A percentile compares a stretch with the other conserved stretches of the same genome.
These are phyloP conservation scores for Sphinx pinastri DNA, from an alignment of 2,888 invertebrate genomes.

Conservation along the genomic window DNA sequence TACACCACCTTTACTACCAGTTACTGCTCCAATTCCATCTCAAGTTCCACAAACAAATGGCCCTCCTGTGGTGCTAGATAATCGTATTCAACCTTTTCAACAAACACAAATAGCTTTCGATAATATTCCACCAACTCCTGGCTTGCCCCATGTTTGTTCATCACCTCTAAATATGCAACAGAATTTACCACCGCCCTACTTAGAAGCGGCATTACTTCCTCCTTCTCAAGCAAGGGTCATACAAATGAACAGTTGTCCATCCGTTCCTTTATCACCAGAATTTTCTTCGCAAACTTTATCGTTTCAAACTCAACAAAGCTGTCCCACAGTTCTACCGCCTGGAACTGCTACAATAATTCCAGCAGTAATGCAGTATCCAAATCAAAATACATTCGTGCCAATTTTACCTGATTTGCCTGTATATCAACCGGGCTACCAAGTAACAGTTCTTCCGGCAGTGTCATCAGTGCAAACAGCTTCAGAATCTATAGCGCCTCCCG, in stretches of 20 bases:
- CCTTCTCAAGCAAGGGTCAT: constrained; percentile 3
- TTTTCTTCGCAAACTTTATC: background rate
- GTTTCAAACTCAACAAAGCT: background rate
- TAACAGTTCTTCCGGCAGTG: constrained; percentile 24
- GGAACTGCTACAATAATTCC: constrained; percentile 12
- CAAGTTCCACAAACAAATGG: background rate
- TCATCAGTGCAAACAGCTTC: constrained; percentile 13
- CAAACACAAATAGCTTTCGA: constrained; percentile 2
- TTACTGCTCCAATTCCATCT: background rate
- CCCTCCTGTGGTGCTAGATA: background rate
- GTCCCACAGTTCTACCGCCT: background rate
- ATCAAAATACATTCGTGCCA: background rate
- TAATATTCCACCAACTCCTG: background rate
- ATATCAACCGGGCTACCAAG: constrained; percentile 17
- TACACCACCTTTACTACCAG: background rate
- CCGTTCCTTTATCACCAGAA: constrained; percentile 11
- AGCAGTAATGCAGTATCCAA: background rate
- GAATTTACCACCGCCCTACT: background rate
- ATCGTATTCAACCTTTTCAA: background rate
- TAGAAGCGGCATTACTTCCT: background rate
- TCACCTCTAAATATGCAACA: background rate
- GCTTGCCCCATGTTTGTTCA: background rate
- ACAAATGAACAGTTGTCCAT: background rate
- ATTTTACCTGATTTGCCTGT: background rate
- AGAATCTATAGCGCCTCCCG: constrained; percentile 11